phyloP scores from a whole-genome alignment of 1,140 invertebrate species.

The Cydia amplana region DNA sequence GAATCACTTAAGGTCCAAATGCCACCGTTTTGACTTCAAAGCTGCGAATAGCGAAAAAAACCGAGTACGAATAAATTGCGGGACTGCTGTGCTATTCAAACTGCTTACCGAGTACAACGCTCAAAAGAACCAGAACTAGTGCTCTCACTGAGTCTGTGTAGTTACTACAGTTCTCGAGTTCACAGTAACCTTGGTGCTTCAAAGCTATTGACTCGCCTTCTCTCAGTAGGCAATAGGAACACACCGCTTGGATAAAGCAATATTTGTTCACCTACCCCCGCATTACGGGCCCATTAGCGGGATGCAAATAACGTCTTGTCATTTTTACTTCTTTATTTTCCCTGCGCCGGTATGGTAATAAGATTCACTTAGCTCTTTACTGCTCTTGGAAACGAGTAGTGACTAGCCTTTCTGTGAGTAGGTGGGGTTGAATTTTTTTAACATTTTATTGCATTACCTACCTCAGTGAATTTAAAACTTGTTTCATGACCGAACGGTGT shows the following conservation, averaged over 20 bases:
- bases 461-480: background rate
- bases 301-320: conserved; percentile 79
- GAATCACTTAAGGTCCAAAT: conserved; percentile 73
- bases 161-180: background rate
- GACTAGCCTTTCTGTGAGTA: conserved; percentile 33
- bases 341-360: conserved; percentile 58
- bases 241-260: conserved; percentile 67
- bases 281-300: conserved; percentile 77
- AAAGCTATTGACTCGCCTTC: background rate
- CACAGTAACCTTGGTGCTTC: background rate
- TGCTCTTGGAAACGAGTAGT: conserved; percentile 37
- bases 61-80: conserved; percentile 76
- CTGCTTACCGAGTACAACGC: background rate
- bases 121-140: background rate
- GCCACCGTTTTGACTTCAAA: conserved; percentile 62
- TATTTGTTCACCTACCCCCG: conserved; percentile 79
- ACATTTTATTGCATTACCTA: background rate
- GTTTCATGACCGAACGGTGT: background rate
- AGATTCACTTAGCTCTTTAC: conserved; percentile 46
- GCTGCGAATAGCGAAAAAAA: conserved; percentile 69
- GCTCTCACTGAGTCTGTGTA: background rate
- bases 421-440: background rate
- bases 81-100: conserved; percentile 43
- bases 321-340: conserved; percentile 78
- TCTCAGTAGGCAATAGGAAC: background rate